These are phyloP conservation scores for Timandra comae DNA, from an alignment of 2,888 invertebrate species.

Conservation along the genomic window DNA sequence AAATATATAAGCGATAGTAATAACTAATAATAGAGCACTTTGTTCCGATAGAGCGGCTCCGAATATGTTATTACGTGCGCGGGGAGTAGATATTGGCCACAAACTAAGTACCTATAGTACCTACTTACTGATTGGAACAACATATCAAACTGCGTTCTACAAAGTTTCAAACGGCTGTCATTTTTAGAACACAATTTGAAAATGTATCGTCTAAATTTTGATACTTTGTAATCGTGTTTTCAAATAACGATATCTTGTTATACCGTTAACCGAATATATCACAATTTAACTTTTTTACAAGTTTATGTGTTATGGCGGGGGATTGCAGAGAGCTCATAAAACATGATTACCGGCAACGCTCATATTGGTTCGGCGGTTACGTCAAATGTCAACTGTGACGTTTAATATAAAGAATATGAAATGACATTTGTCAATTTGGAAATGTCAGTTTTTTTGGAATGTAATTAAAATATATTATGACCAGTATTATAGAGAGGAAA, in stretches of 20 bases:
- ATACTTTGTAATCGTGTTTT: too few relatives aligned
- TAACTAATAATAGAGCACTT: constrained; percentile 42
- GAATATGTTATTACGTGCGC: constrained; percentile 8
- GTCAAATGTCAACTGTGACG: constrained; percentile 22
- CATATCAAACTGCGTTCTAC: too few relatives aligned
- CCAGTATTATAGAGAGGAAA: too few relatives aligned
- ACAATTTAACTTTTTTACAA: constrained; percentile 62
- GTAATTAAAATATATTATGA: background rate
- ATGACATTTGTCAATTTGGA: constrained; percentile 16
- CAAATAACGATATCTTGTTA: constrained; percentile 31
- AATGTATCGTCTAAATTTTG: too few relatives aligned
- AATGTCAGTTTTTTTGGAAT: constrained; percentile 16
- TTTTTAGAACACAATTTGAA: too few relatives aligned
- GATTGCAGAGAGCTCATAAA: constrained; percentile 64
- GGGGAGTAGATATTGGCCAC: too few relatives aligned
- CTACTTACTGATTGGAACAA: too few relatives aligned
- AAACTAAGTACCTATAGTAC: too few relatives aligned
- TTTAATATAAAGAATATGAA: constrained; percentile 18
- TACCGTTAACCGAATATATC: constrained; percentile 28
- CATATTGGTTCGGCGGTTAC: constrained; percentile 21
- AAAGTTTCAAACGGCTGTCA: too few relatives aligned
- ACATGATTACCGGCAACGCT: constrained; percentile 61
- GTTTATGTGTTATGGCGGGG: constrained; percentile 46
- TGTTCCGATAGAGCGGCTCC: background rate
- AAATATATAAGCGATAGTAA: constrained; percentile 66